Evolutionary conservation across 2,113 vertebrate species (phyloP).

Genomic region (Chionodraco myersi): DNA sequence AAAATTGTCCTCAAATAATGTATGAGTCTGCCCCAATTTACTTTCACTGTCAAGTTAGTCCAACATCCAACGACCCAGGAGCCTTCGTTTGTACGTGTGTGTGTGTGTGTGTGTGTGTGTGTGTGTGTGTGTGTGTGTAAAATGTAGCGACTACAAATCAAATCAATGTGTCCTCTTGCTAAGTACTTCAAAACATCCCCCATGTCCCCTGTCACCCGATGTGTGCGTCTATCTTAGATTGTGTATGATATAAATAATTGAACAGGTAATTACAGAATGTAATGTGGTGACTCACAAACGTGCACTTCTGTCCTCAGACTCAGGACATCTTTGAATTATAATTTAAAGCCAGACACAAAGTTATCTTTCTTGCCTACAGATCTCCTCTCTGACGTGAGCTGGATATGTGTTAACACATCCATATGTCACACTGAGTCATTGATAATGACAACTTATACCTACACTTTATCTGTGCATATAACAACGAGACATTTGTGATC

Average conservation of each 20-base stretch:
- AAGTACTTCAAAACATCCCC: conserved; percentile 41
- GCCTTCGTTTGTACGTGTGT: conserved; percentile 2
- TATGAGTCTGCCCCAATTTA: conserved; percentile 58
- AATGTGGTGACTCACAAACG: conserved; percentile 44
- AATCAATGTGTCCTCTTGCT: conserved; percentile 42
- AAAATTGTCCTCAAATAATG: conserved; percentile 57
- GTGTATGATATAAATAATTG: conserved; percentile 52
- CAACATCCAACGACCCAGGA: conserved; percentile 40
- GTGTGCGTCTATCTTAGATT: conserved; percentile 25
- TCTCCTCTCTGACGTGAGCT: conserved; percentile 23
- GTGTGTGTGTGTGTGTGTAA: conserved; percentile 2
- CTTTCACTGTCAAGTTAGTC: conserved; percentile 61
- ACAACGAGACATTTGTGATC: not conserved
- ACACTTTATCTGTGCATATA: not conserved
- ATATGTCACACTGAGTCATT: conserved; percentile 33
- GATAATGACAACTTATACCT: conserved; percentile 26
- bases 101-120: conserved; percentile 6
- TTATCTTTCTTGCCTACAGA: conserved; percentile 25
- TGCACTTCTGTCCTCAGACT: conserved; percentile 20
- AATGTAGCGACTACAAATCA: conserved; percentile 36
- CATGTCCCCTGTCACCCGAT: conserved; percentile 7
- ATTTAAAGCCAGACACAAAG: conserved; percentile 46
- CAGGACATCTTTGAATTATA: conserved; percentile 56
- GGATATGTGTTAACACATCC: conserved; percentile 36
- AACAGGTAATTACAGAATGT: conserved; percentile 63